Evolutionary conservation across 2,113 vertebrate species (phyloP).

Genomic region (Rallus limicola): DNA sequence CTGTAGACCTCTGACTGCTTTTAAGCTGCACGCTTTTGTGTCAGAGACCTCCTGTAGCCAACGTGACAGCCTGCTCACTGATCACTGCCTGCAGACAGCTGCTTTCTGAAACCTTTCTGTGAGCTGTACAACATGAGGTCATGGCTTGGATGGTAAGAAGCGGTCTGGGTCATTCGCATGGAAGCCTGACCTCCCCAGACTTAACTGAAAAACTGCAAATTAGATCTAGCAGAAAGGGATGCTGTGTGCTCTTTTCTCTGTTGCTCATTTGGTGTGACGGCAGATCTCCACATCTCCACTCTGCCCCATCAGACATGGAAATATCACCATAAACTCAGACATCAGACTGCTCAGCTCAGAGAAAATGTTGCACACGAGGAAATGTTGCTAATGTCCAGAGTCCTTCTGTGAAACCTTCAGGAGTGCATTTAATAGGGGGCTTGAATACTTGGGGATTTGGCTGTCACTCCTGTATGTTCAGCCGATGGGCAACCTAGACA

Average conservation of each 20-base stretch:
- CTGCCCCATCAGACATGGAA: not conserved
- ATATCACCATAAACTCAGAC: not conserved
- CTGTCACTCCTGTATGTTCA: not conserved
- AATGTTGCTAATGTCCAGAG: accelerated
- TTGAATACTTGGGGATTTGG: accelerated
- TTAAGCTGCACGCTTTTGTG: not conserved
- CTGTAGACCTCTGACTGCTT: not conserved
- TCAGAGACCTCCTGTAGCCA: not conserved
- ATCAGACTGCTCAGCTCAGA: not conserved
- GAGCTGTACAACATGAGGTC: accelerated
- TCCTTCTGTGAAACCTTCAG: not conserved
- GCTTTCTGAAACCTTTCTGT: not conserved
- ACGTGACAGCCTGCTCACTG: not conserved
- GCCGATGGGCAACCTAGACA: accelerated
- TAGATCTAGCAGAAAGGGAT: not conserved
- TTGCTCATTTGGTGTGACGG: accelerated
- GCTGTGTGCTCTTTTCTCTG: not conserved
- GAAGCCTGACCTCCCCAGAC: not conserved
- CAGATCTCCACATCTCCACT: not conserved
- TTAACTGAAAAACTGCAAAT: not conserved
- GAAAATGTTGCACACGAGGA: accelerated
- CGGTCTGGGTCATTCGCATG: not conserved
- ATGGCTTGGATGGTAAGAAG: not conserved
- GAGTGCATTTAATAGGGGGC: not conserved
- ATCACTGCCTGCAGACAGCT: not conserved